A percentile compares a stretch with the other conserved stretches of the same genome.
phyloP scores from a whole-genome alignment of 2,888 invertebrate species.

The Andrena flavipes region DNA sequence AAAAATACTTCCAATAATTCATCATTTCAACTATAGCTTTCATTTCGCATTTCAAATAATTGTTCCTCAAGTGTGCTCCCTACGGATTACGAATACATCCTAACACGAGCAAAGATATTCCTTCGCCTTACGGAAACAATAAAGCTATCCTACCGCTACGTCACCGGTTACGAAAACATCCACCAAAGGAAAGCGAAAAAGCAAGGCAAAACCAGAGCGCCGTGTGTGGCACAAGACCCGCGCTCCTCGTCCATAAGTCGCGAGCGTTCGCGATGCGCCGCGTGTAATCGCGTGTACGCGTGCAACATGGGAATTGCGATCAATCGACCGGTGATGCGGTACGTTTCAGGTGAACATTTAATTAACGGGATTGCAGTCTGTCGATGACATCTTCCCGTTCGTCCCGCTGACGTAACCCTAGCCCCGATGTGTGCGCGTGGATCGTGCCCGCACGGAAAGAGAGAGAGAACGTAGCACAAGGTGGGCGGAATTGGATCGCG shows the following conservation, averaged over 20 bases:
- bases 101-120: too few relatives aligned
- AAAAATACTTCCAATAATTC: too few relatives aligned
- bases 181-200: not conserved
- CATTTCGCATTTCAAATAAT: too few relatives aligned
- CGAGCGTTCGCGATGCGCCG: slow-evolving; percentile 22
- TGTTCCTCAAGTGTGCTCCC: too few relatives aligned
- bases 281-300: slow-evolving; percentile 1
- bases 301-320: slow-evolving; percentile 43
- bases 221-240: not conserved
- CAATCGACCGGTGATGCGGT: slow-evolving; percentile 56
- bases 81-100: too few relatives aligned
- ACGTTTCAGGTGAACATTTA: slow-evolving; percentile 63
- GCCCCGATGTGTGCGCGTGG: slow-evolving; percentile 15
- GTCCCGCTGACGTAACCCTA: slow-evolving; percentile 37
- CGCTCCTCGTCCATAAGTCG: slow-evolving; percentile 4
- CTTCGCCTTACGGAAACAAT: too few relatives aligned
- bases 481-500: slow-evolving; percentile 6
- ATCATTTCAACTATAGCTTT: too few relatives aligned
- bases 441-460: slow-evolving; percentile 29
- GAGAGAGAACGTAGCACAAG: not conserved
- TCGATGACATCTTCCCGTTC: slow-evolving; percentile 68
- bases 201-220: not conserved
- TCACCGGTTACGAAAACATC: not conserved
- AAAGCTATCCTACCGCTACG: not conserved
- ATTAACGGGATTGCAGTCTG: slow-evolving; percentile 68